Percentiles rank a stretch among this genome's conserved stretches.
Evolutionary conservation across 2,797 vertebrate genomes (phyloP).

Genomic region (Notolabrus celidotus): DNA sequence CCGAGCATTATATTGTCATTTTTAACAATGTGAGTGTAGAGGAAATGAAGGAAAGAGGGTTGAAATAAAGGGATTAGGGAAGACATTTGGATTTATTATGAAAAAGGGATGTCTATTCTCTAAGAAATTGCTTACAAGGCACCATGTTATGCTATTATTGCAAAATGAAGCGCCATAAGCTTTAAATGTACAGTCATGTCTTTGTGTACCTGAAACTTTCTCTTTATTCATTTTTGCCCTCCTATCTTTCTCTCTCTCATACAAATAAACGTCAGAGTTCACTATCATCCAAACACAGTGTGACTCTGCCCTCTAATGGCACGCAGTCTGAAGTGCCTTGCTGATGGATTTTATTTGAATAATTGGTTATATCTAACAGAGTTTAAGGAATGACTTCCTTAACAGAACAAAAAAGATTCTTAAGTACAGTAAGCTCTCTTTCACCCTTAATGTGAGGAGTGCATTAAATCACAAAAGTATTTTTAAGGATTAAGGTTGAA

Average conservation of each 20-base stretch:
- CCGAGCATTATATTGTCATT: conserved; percentile 8
- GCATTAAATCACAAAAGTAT: too few relatives aligned
- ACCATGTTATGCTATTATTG: background rate
- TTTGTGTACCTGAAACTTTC: background rate
- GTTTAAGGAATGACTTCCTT: background rate
- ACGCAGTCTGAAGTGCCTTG: conserved; percentile 27
- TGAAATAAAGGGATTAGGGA: background rate
- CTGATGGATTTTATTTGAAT: background rate
- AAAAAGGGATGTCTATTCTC: background rate
- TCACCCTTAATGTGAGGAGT: too few relatives aligned
- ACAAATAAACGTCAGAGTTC: background rate
- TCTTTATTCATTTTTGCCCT: background rate
- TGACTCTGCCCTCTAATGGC: conserved; percentile 75
- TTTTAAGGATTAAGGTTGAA: too few relatives aligned
- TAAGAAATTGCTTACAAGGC: background rate
- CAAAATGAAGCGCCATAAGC: conserved; percentile 1
- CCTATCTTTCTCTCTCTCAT: background rate
- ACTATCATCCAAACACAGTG: conserved; percentile 45
- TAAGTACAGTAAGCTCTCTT: too few relatives aligned
- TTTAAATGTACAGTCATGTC: background rate
- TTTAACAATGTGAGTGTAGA: background rate
- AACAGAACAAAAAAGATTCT: background rate
- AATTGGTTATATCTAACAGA: background rate
- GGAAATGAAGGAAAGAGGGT: background rate
- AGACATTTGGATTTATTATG: background rate